phyloP scores from a whole-genome alignment of 2,888 invertebrate genomes.

The Drosophila dives region DNA sequence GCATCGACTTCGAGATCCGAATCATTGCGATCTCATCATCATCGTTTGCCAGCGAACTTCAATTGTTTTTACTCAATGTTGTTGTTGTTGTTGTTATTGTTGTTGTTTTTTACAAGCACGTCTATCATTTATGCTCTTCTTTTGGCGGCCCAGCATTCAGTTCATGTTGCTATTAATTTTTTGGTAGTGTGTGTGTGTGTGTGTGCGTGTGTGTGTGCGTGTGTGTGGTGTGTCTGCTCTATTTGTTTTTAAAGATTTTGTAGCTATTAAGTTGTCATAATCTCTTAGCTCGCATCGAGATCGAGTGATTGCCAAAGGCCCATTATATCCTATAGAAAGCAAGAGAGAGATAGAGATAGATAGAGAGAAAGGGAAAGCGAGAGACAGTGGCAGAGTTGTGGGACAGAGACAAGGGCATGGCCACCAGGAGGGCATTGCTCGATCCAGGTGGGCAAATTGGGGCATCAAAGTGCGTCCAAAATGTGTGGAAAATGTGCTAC shows the following conservation, averaged over 20 bases:
- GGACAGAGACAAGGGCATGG: slow-evolving; percentile 41
- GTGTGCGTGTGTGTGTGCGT: background rate
- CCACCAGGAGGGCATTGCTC: slow-evolving; percentile 49
- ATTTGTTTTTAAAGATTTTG: slow-evolving; percentile 69
- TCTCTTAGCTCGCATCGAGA: slow-evolving; percentile 61
- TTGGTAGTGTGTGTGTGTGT: slow-evolving; percentile 41
- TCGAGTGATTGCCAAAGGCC: slow-evolving; percentile 64
- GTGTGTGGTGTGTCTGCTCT: slow-evolving; percentile 61
- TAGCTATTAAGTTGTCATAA: slow-evolving; percentile 78
- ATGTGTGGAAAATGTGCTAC: slow-evolving; percentile 15
- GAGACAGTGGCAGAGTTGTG: slow-evolving; percentile 2
- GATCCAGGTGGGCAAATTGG: slow-evolving; percentile 58
- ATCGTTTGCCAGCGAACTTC: slow-evolving; percentile 61
- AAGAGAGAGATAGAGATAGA: slow-evolving; percentile 1
- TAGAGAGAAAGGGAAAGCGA: background rate
- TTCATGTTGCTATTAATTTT: slow-evolving; percentile 52
- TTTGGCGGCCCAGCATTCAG: slow-evolving; percentile 56
- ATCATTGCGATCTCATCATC: slow-evolving; percentile 69
- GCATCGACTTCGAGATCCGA: slow-evolving; percentile 64
- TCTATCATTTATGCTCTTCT: slow-evolving; percentile 68
- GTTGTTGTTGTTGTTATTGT: slow-evolving; percentile 18
- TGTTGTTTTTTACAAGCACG: slow-evolving; percentile 66
- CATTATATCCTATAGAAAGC: slow-evolving; percentile 7
- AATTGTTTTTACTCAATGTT: slow-evolving; percentile 63
- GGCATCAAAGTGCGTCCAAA: slow-evolving; percentile 25